These are phyloP conservation scores for Trichonephila clavipes DNA, from an alignment of 1,140 invertebrate genomes.

Conservation along the genomic window DNA sequence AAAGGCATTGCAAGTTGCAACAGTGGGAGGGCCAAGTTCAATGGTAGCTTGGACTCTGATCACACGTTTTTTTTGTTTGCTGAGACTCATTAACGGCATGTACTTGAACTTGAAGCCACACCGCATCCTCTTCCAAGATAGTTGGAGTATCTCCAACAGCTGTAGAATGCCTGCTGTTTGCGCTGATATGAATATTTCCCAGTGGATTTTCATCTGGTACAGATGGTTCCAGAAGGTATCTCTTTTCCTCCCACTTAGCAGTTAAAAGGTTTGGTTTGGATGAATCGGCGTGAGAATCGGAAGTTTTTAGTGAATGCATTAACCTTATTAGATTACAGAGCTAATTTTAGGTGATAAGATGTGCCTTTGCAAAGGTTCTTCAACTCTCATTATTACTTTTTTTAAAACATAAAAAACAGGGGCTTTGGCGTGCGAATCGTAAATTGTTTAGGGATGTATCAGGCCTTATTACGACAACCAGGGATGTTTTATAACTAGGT, in stretches of 20 bases:
- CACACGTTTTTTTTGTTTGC: conserved; percentile 1
- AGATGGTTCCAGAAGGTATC: neutral
- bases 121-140: neutral
- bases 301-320: neutral
- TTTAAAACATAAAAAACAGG: no score
- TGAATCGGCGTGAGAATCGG: neutral
- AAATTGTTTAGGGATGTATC: no score
- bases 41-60: neutral
- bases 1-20: neutral
- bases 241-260: neutral
- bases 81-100: neutral
- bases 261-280: neutral
- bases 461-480: no score
- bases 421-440: no score
- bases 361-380: no score
- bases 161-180: neutral
- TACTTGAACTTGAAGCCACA: neutral
- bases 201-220: neutral
- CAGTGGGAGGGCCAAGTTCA: neutral
- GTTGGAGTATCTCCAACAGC: neutral
- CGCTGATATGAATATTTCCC: neutral
- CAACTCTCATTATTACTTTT: no score
- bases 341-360: neutral
- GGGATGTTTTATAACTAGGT: no score
- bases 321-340: neutral